These are phyloP conservation scores for Osmerus mordax DNA, from an alignment of 2,113 vertebrate genomes.

Conservation along the genomic window DNA sequence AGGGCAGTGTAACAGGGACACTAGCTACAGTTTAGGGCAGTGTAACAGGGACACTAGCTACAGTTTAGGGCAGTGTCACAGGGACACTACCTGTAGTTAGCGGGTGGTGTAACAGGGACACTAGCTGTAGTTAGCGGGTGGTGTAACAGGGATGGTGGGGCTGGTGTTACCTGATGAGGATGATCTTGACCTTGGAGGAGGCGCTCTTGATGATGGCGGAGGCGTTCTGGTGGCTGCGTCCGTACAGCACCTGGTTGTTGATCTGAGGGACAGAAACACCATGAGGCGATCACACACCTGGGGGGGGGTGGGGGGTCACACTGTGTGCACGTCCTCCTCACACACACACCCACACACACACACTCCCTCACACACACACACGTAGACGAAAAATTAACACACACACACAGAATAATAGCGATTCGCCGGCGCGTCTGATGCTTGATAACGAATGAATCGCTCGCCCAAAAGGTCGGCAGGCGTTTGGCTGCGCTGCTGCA, in stretches of 20 bases:
- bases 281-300: background rate
- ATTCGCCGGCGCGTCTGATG: no score
- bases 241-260: conserved; percentile 91
- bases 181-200: conserved; percentile 83
- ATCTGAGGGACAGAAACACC: conserved; percentile 70
- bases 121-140: no score
- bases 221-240: conserved; percentile 95
- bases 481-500: background rate
- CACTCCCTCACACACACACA: background rate
- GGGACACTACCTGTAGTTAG: no score
- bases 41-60: no score
- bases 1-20: background rate
- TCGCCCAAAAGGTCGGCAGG: conserved; percentile 9
- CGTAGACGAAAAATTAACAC: conserved; percentile 12
- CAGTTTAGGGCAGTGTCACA: no score
- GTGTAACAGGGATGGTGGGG: conserved; percentile 7
- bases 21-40: background rate
- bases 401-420: no score
- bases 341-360: background rate
- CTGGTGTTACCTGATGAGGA: conserved; percentile 87
- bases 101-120: no score
- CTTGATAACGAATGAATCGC: background rate
- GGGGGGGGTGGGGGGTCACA: no score
- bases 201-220: conserved; percentile 95
- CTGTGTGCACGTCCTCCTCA: background rate